These are phyloP conservation scores for Xanthorhoe spadicearia DNA, from an alignment of 2,888 invertebrate species.

Conservation along the genomic window DNA sequence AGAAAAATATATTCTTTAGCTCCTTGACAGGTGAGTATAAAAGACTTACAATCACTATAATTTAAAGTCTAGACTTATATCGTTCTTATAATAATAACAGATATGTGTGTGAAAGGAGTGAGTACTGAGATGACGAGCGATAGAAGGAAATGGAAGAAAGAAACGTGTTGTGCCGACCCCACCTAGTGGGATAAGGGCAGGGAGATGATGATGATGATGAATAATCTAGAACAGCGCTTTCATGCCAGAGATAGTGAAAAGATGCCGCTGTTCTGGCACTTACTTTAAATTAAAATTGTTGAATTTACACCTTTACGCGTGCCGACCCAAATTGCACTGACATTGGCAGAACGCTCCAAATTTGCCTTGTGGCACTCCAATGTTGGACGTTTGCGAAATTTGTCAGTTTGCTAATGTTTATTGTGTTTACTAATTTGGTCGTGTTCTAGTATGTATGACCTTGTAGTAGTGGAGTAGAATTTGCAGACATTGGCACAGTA, in stretches of 20 bases:
- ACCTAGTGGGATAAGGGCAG: too few species aligned
- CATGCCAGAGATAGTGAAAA: not conserved
- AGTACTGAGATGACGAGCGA: too few species aligned
- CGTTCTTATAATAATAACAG: too few species aligned
- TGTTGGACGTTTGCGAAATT: slow-evolving; percentile 46
- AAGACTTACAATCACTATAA: too few species aligned
- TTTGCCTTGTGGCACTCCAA: slow-evolving; percentile 51
- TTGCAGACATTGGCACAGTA: slow-evolving; percentile 37
- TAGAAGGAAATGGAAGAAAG: too few species aligned
- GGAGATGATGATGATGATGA: too few species aligned
- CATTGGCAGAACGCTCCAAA: slow-evolving; percentile 61
- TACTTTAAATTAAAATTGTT: slow-evolving; percentile 25
- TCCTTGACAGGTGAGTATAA: too few species aligned
- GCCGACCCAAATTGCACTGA: slow-evolving; percentile 51
- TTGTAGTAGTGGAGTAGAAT: slow-evolving; percentile 42
- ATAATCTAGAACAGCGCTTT: too few species aligned
- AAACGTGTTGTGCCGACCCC: too few species aligned
- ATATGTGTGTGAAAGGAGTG: too few species aligned
- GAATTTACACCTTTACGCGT: slow-evolving; percentile 28
- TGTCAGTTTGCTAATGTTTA: slow-evolving; percentile 50
- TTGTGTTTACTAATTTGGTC: slow-evolving; percentile 53
- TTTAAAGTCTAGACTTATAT: too few species aligned
- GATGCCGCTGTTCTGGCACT: not conserved
- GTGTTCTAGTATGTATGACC: slow-evolving; percentile 55
- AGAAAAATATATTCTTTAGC: too few species aligned